Percentiles rank a stretch among this genome's conserved stretches.
phyloP scores from a whole-genome alignment of 2,113 vertebrate genomes.

The Cryptotis parvus region DNA sequence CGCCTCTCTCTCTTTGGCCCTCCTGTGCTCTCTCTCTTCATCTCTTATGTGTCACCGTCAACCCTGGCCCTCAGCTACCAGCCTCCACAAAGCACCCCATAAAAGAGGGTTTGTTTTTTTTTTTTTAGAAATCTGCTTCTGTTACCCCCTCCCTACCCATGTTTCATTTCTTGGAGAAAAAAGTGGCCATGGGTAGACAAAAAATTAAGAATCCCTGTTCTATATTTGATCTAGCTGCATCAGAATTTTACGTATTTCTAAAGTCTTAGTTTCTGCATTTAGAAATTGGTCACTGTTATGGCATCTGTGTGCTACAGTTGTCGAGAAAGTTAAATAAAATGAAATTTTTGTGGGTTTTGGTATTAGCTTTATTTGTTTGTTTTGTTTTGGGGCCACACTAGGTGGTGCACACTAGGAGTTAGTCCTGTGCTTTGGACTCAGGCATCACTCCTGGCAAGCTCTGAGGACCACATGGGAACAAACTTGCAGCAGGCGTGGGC shows the following conservation, averaged over 20 bases:
- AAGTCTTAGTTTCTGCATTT: not conserved
- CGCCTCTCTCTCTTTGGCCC: too few species aligned
- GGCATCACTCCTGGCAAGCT: too few species aligned
- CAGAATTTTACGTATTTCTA: not conserved
- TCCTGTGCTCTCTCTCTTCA: too few species aligned
- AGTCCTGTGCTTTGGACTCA: too few species aligned
- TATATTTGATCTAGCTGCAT: not conserved
- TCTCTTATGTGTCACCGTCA: not conserved
- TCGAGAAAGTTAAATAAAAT: not conserved
- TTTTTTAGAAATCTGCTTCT: too few species aligned
- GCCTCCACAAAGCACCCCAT: not conserved
- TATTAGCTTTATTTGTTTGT: too few species aligned
- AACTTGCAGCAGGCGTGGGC: too few species aligned
- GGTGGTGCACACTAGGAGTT: too few species aligned
- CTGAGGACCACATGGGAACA: too few species aligned
- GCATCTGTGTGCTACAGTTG: not conserved
- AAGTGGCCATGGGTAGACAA: not conserved
- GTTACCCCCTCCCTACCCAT: not conserved
- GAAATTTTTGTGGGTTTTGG: too few species aligned
- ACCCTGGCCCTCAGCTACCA: not conserved
- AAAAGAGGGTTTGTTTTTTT: not conserved
- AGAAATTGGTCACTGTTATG: not conserved
- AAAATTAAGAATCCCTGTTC: too few species aligned
- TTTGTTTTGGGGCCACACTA: too few species aligned
- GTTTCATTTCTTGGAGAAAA: not conserved